Conservation (phyloP, 2,113 vertebrate genomes). For the Tachysurus fulvidraco region DNA sequence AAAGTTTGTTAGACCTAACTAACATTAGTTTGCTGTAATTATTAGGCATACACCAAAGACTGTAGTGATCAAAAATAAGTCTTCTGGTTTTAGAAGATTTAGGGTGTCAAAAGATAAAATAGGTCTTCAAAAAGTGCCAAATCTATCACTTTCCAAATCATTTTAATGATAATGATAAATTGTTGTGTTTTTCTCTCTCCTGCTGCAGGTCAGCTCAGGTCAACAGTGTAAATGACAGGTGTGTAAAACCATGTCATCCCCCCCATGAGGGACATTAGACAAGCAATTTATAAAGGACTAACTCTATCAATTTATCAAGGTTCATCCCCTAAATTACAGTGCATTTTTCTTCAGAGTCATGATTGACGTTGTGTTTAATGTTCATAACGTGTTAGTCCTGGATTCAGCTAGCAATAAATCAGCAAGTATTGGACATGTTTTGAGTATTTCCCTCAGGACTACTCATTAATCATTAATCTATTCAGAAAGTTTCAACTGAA, state of each 20-base stretch:
- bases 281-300: not conserved
- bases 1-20: no score
- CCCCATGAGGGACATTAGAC: not conserved
- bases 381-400: not conserved
- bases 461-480: not conserved
- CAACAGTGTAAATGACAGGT: not conserved
- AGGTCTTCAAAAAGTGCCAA: no score
- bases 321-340: not conserved
- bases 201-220: not conserved
- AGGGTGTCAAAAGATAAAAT: no score
- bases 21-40: no score
- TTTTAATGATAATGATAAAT: no score
- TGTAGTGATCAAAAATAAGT: no score
- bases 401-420: constrained; percentile 1
- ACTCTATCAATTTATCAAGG: not conserved
- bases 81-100: no score
- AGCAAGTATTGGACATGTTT: not conserved
- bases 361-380: not conserved
- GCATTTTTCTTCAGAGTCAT: not conserved
- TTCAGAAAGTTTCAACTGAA: not conserved
- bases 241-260: not conserved
- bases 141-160: no score
- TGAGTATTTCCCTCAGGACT: not conserved
- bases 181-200: no score
- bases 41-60: no score